Conservation (phyloP, 2,113 vertebrate species). For the Python bivittatus region DNA sequence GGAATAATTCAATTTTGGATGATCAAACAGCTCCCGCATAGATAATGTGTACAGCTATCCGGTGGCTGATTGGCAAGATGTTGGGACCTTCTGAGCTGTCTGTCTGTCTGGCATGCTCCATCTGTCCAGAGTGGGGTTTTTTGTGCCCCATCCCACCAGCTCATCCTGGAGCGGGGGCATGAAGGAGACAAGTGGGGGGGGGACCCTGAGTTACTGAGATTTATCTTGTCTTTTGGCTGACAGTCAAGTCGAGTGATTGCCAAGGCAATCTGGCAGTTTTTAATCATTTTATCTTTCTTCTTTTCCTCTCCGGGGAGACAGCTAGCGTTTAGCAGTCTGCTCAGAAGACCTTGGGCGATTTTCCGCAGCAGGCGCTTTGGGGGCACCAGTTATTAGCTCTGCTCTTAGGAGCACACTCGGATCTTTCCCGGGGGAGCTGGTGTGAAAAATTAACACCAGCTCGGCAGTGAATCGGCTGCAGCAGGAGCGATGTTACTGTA, state of each 20-base stretch:
- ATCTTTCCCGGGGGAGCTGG: slow-evolving; percentile 90
- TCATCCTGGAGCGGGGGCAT: slow-evolving; percentile 57
- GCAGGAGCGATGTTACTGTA: slow-evolving; percentile 93
- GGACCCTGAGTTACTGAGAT: slow-evolving; percentile 75
- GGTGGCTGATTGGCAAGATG: too few species aligned
- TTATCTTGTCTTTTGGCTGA: slow-evolving; percentile 80
- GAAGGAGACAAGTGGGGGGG: neutral
- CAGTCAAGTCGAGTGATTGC: slow-evolving; percentile 82
- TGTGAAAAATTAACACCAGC: slow-evolving; percentile 97
- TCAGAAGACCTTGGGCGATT: slow-evolving; percentile 92
- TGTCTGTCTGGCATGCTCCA: neutral
- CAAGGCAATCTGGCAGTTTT: slow-evolving; percentile 89
- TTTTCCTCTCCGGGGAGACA: slow-evolving; percentile 88
- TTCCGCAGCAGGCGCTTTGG: slow-evolving; percentile 90
- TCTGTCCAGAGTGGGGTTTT: slow-evolving; percentile 23
- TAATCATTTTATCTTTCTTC: slow-evolving; percentile 96
- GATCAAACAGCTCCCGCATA: neutral
- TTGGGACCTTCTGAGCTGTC: neutral
- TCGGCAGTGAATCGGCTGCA: slow-evolving; percentile 36
- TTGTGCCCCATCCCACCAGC: slow-evolving; percentile 56
- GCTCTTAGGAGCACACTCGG: slow-evolving; percentile 90
- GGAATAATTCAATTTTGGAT: neutral
- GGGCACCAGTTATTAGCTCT: slow-evolving; percentile 98
- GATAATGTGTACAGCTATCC: neutral
- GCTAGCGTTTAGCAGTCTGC: slow-evolving; percentile 96